Evolutionary conservation across 2,113 vertebrate species (phyloP), one percentile per base, ranked within the genome.

Genomic region (Epinephelus fuscoguttatus): DNA sequence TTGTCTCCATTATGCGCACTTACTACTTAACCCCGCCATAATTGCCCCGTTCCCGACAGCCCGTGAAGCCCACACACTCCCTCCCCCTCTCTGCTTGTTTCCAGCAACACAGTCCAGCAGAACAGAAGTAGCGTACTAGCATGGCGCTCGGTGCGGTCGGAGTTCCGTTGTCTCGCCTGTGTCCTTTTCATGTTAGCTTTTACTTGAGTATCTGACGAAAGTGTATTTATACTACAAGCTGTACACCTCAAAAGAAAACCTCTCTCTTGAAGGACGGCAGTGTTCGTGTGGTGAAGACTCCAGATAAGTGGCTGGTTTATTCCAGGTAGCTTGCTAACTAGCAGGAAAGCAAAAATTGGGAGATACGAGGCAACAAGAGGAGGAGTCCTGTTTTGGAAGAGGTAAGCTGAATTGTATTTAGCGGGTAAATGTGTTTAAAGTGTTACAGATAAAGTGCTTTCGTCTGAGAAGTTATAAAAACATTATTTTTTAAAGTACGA

Each of bases 121-220:
- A 75, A 37, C 81, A 83, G 27, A 59, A 82, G 86, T 60, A 74
- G 66, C 45, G 71, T 37, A 64, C 82, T 93, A 92, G 93, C 94
- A 95, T 95, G 94, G 94, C 93, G 93, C 89, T 91, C 70, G 68
- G 78, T 60, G 70, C 63, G 18, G 61, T 70, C 9, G 81, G 86
- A 90, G 76, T 89, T 85, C 82, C 63, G 57, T 83, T 55, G 84
- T 88, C 62, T 90, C 42, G 59, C 66, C 56, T 40, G 74, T 74
- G 62, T 79, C 40, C 81, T 84, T 68, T 71, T 72, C 72, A 19
- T 68, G 42, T 55, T 75, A 40, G 80, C 2, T 87, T 83, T 80
- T 33, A 60, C 67, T 72, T 6, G 3, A 40, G 5, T 71, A 1
- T 79, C 25, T 77, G 49, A 70, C 19, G 53, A 19, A 70, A 17